These are phyloP conservation scores for Ganaspis brasiliensis DNA, from an alignment of 2,888 invertebrate species.

Conservation along the genomic window DNA sequence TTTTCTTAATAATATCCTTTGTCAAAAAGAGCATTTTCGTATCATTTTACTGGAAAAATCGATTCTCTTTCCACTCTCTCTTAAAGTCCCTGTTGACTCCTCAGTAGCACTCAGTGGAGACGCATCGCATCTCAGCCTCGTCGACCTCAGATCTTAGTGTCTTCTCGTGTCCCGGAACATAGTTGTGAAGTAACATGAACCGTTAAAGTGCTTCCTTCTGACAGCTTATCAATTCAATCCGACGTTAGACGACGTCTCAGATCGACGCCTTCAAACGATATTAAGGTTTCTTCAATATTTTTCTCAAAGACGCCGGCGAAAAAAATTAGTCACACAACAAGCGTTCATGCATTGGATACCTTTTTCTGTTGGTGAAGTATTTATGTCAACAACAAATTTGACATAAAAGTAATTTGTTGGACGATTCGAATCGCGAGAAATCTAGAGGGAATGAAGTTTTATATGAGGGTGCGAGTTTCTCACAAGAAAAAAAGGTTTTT, in stretches of 20 bases:
- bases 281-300: constrained; percentile 42
- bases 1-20: not conserved
- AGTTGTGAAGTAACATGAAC: constrained; percentile 59
- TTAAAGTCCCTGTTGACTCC: constrained; percentile 28
- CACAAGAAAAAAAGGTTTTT: constrained; percentile 34
- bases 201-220: constrained; percentile 62
- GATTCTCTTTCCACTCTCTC: constrained; percentile 53
- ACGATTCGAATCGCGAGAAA: constrained; percentile 1
- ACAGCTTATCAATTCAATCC: constrained; percentile 64
- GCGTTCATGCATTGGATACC: not conserved
- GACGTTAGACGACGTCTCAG: constrained; percentile 57
- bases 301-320: not conserved
- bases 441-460: constrained; percentile 39
- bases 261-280: constrained; percentile 44
- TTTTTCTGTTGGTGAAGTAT: not conserved
- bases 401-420: constrained; percentile 30
- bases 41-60: constrained; percentile 45
- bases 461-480: constrained; percentile 46
- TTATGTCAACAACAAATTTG: not conserved
- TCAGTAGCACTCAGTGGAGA: constrained; percentile 24
- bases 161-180: constrained; percentile 42
- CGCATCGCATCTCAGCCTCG: constrained; percentile 45
- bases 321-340: not conserved
- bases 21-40: not conserved
- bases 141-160: constrained; percentile 38